Evolutionary conservation across 2,113 vertebrate species (phyloP).

Genomic region (Heliornis fulica): DNA sequence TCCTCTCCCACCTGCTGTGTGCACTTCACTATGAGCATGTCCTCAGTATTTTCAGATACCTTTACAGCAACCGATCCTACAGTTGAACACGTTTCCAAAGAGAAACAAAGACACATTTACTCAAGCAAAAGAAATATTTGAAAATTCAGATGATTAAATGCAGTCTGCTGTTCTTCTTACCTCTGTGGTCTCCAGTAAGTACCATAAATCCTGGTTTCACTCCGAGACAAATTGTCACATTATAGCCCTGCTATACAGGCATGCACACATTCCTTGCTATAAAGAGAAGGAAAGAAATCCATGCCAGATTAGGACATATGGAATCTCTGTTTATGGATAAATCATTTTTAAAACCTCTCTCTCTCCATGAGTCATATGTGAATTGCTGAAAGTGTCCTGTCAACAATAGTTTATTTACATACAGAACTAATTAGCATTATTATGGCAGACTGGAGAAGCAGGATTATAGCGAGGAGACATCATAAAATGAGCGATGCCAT

Average conservation of each 20-base stretch:
- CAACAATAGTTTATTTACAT: constrained; percentile 63
- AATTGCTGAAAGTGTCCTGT: constrained; percentile 57
- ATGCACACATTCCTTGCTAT: constrained; percentile 52
- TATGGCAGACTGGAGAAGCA: constrained; percentile 21
- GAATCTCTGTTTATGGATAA: constrained; percentile 63
- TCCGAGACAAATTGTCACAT: constrained; percentile 38
- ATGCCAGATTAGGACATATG: constrained; percentile 61
- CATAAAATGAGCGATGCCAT: constrained; percentile 12
- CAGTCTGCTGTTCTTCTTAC: constrained; percentile 38
- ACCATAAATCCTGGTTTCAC: constrained; percentile 54
- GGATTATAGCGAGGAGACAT: neutral
- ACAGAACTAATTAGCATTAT: constrained; percentile 58
- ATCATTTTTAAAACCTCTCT: constrained; percentile 43
- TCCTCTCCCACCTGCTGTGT: neutral
- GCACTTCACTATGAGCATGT: neutral
- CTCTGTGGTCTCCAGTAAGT: neutral
- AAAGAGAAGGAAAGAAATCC: constrained; percentile 53
- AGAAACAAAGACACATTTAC: neutral
- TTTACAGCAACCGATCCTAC: neutral
- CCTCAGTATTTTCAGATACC: neutral
- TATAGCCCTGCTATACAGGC: constrained; percentile 40
- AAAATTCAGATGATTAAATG: constrained; percentile 28
- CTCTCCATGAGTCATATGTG: constrained; percentile 3
- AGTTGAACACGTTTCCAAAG: neutral
- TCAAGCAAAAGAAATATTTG: constrained; percentile 37